phyloP scores from a whole-genome alignment of 2,888 invertebrate genomes.

The Cosmorhoe ocellata region DNA sequence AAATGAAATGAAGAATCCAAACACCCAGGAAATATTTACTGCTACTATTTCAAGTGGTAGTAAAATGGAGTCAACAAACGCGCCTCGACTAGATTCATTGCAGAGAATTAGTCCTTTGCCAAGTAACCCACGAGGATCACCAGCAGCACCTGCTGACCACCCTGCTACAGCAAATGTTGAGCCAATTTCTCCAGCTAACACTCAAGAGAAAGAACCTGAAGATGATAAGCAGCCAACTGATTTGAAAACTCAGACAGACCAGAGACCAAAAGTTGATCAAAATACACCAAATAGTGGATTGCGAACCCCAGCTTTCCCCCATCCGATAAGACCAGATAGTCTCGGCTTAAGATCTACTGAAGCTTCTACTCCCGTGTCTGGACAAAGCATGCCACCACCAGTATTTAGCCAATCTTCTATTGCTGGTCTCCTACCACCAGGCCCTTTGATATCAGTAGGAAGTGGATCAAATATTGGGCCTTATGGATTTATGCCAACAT shows the following conservation, averaged over 20 bases:
- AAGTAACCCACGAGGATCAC: constrained; percentile 63
- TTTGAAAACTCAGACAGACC: constrained; percentile 65
- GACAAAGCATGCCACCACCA: constrained; percentile 71
- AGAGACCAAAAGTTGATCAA: constrained; percentile 55
- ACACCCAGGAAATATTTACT: constrained; percentile 76
- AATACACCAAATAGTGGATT: constrained; percentile 48
- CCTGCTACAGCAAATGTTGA: constrained; percentile 66
- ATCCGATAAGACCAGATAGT: constrained; percentile 69
- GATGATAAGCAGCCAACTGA: constrained; percentile 77
- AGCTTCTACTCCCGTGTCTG: constrained; percentile 61
- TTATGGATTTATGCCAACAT: constrained; percentile 84
- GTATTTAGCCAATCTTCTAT: constrained; percentile 80
- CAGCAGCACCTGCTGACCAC: constrained; percentile 74
- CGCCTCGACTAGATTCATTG: constrained; percentile 66
- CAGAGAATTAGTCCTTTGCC: constrained; percentile 77
- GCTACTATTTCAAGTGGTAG: constrained; percentile 71
- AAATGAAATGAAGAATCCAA: constrained; percentile 71
- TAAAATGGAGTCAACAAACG: constrained; percentile 72
- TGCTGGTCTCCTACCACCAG: constrained; percentile 81
- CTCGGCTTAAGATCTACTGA: constrained; percentile 66
- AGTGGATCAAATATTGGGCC: constrained; percentile 81
- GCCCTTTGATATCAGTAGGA: constrained; percentile 84
- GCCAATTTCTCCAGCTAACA: constrained; percentile 72
- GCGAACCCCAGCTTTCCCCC: constrained; percentile 62
- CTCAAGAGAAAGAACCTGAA: constrained; percentile 73